Conservation (phyloP, 2,797 vertebrate species). For the Erethizon dorsatum region DNA sequence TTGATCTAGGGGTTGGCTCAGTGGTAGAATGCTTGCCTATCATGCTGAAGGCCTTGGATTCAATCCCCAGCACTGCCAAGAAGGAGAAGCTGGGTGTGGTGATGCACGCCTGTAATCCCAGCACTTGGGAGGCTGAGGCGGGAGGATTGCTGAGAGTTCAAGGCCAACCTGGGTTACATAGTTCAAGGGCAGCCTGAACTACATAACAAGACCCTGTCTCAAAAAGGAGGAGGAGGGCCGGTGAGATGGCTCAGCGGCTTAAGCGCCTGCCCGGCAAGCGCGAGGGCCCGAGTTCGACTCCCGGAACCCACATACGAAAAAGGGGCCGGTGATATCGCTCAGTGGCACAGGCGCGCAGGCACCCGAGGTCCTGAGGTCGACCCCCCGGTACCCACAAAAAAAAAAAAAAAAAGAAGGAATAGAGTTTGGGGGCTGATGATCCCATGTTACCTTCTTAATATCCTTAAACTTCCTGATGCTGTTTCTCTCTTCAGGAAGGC, state of each 20-base stretch:
- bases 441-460: background rate
- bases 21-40: background rate
- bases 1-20: background rate
- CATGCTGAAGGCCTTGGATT: background rate
- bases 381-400: too few species aligned
- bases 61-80: background rate
- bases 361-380: too few species aligned
- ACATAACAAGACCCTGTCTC: background rate
- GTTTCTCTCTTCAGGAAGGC: background rate
- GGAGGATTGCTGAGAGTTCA: background rate
- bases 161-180: background rate
- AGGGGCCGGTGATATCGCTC: too few species aligned
- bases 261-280: too few species aligned
- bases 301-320: too few species aligned
- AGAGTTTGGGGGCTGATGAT: too few species aligned
- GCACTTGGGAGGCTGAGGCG: background rate
- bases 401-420: too few species aligned
- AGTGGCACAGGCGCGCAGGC: too few species aligned
- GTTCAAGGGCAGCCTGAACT: background rate
- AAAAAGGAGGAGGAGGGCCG: background rate
- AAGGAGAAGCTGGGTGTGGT: background rate
- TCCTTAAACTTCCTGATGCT: background rate
- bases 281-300: too few species aligned
- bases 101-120: background rate
- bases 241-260: too few species aligned